These are phyloP conservation scores for Aleiodes leptofemur DNA, from an alignment of 2,888 invertebrate genomes.

Conservation along the genomic window DNA sequence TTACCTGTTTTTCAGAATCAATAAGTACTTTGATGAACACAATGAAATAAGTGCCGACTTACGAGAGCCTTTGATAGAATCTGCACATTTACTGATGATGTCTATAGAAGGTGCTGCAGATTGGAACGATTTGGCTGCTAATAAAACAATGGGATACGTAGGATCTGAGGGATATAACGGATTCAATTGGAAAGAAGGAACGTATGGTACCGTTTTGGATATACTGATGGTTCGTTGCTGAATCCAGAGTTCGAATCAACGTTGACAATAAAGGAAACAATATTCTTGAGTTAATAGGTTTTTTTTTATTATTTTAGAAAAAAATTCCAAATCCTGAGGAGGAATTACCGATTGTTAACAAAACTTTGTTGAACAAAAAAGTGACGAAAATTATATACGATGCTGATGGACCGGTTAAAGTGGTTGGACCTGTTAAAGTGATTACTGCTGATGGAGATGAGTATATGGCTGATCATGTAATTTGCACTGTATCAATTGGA, in stretches of 20 bases:
- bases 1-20: constrained; percentile 46
- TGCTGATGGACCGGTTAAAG: constrained; percentile 43
- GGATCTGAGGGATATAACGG: constrained; percentile 54
- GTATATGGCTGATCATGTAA: constrained; percentile 80
- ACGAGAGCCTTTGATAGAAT: constrained; percentile 49
- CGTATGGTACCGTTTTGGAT: constrained; percentile 65
- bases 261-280: no score
- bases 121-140: constrained; percentile 56
- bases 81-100: constrained; percentile 41
- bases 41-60: constrained; percentile 47
- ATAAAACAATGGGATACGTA: not conserved
- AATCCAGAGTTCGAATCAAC: no score
- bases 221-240: constrained; percentile 63
- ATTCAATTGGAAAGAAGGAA: constrained; percentile 65
- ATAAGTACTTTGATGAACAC: constrained; percentile 46
- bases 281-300: no score
- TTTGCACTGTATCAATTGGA: constrained; percentile 83
- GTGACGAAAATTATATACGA: constrained; percentile 60
- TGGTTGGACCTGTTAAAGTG: constrained; percentile 51
- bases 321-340: constrained; percentile 64
- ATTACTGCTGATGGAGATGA: constrained; percentile 75
- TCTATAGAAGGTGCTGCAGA: constrained; percentile 52
- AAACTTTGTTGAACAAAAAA: no score
- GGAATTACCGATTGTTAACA: constrained; percentile 53
- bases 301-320: constrained; percentile 58